Conservation (phyloP, 30 jellyfish, hydroid and myxozoan genomes). For the Pelagia noctiluca region DNA sequence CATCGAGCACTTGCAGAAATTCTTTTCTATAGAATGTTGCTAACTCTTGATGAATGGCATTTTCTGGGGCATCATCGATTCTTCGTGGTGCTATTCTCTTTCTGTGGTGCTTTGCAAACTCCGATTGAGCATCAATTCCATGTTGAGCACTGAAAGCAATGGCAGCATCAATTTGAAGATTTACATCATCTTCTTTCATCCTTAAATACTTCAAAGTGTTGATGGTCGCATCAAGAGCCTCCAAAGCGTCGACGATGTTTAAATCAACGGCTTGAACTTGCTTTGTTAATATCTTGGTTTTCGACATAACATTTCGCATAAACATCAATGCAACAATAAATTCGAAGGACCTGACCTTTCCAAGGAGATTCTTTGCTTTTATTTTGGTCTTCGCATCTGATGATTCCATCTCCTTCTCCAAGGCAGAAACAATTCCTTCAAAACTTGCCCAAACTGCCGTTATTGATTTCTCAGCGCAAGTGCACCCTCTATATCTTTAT, state of each 20-base stretch:
- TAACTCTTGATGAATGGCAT: slow-evolving; percentile 35
- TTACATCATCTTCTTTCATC: background rate
- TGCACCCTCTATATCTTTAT: slow-evolving; percentile 19
- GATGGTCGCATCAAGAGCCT: slow-evolving; percentile 61
- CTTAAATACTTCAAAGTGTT: slow-evolving; percentile 31
- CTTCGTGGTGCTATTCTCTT: slow-evolving; percentile 22
- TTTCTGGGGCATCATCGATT: slow-evolving; percentile 53
- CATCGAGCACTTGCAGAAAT: slow-evolving; percentile 53
- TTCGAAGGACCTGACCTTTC: slow-evolving; percentile 35
- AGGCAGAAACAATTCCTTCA: slow-evolving; percentile 54
- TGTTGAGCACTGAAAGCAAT: slow-evolving; percentile 36
- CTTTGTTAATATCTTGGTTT: slow-evolving; percentile 63
- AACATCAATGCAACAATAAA: slow-evolving; percentile 40
- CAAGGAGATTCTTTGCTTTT: too few relatives aligned
- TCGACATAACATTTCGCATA: slow-evolving; percentile 56
- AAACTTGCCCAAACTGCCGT: slow-evolving; percentile 62
- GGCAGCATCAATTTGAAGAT: slow-evolving; percentile 38
- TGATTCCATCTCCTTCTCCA: slow-evolving; percentile 6
- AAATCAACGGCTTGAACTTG: slow-evolving; percentile 42
- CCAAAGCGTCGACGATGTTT: slow-evolving; percentile 54
- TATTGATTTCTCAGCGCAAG: slow-evolving; percentile 47
- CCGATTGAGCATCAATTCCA: slow-evolving; percentile 44
- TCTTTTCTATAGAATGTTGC: slow-evolving; percentile 20
- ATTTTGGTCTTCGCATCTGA: too few relatives aligned
- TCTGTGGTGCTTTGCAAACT: slow-evolving; percentile 49